Conservation (phyloP, 2,888 invertebrate genomes). For the Philonicus albiceps region DNA sequence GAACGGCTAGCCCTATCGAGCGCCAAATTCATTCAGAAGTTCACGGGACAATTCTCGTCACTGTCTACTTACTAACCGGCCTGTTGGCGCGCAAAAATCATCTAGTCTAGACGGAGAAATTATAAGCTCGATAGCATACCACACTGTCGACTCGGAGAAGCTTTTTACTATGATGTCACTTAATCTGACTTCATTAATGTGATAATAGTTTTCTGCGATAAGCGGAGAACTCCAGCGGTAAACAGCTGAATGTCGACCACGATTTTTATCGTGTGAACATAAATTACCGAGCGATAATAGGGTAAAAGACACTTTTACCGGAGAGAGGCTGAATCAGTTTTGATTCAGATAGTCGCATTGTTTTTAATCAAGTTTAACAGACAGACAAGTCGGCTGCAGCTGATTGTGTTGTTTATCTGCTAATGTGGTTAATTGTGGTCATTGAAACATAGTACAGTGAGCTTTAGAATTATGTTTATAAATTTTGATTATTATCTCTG, state of each 20-base stretch:
- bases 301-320: not conserved
- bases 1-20: not conserved
- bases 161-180: constrained; percentile 33
- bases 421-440: not conserved
- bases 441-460: not conserved
- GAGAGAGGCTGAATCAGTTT: not conserved
- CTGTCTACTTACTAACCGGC: not conserved
- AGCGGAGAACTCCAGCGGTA: not conserved
- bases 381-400: not conserved
- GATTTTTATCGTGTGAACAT: not conserved
- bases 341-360: not conserved
- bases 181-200: not conserved
- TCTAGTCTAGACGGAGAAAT: constrained; percentile 1
- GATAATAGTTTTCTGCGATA: not conserved
- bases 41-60: not conserved
- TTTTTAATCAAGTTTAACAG: not conserved
- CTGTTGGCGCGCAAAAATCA: not conserved
- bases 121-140: not conserved
- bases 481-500: not conserved
- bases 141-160: not conserved
- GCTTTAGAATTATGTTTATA: not conserved
- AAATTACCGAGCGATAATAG: not conserved
- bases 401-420: not conserved
- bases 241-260: not conserved
- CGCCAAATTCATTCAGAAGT: constrained; percentile 19